Evolutionary conservation across 2,113 vertebrate species (phyloP), one percentile per base, ranked within the genome.

Genomic region (Puntigrus tetrazona): DNA sequence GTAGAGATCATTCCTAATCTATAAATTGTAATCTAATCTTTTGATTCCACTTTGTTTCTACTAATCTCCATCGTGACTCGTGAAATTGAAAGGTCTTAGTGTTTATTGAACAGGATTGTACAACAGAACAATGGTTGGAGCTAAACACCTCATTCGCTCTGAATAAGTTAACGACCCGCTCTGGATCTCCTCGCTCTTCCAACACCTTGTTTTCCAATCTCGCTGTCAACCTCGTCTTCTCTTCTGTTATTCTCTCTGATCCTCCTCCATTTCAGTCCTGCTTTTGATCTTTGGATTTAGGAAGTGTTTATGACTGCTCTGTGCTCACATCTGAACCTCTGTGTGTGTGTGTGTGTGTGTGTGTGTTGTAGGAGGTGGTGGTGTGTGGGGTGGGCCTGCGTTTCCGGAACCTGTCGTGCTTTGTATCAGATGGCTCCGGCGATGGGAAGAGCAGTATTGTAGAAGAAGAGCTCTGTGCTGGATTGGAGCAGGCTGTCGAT

Each of bases 381-480:
- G 96, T 97, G 0, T 99, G 98, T 38, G 98, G 98, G 59, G 96
- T 97, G 81, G 98, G 98, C 47, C 93, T 90, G 31, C 95, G 95
- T 86, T 92, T 93, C 89, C 95, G 98, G 83, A 98, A 98, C 88
- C 93, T 98, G 86, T 96, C 97, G 50, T 99, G 98, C 89, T 94
- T 96, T 2, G 97, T 99, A 89, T 97, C 95, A 27, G 96, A 98
- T 59, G 97, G 97, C 75, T 95, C 96, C 27, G 11, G 4, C 16
- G 94, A 95, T 25, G 94, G 94, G 6, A 73, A 91, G 38, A 93
- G 93, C 84, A 94, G 95, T 92, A 31, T 89, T 85, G 97, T 97
- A 83, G 98, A 99, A 82, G 98, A 99, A 75, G 97, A 98, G 89
- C 96, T 96, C 85, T 99, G 98, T 90, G 86, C 92, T 77, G 92